phyloP scores from a whole-genome alignment of 2,888 invertebrate genomes.

The Chrysotoxum bicinctum region DNA sequence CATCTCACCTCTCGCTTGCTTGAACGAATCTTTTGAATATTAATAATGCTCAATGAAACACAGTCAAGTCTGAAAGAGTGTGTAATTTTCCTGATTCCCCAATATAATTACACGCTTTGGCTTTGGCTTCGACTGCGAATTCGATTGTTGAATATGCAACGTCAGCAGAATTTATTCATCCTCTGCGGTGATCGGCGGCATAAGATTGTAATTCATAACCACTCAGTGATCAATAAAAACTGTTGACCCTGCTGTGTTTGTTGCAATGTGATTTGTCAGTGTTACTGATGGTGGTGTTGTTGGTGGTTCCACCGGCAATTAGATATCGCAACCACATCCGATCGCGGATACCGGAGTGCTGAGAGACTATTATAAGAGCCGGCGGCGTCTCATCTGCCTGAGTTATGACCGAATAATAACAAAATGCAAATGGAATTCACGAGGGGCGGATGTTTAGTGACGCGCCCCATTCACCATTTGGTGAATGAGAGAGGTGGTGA shows the following conservation, averaged over 20 bases:
- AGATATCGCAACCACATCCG: constrained; percentile 34
- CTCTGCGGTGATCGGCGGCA: constrained; percentile 1
- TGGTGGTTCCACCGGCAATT: constrained; percentile 43
- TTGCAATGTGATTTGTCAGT: constrained; percentile 65
- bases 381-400: constrained; percentile 68
- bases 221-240: constrained; percentile 70
- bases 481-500: background rate
- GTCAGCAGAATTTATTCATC: constrained; percentile 35
- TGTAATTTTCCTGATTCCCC: constrained; percentile 58
- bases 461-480: constrained; percentile 63
- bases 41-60: constrained; percentile 71
- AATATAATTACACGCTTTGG: constrained; percentile 52
- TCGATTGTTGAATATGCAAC: background rate
- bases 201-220: constrained; percentile 59
- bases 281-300: background rate
- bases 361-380: constrained; percentile 53
- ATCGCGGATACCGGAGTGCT: constrained; percentile 51
- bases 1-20: constrained; percentile 20
- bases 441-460: constrained; percentile 68
- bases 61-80: constrained; percentile 51
- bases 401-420: constrained; percentile 66
- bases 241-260: constrained; percentile 58
- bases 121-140: background rate
- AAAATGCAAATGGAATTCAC: constrained; percentile 71
- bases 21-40: constrained; percentile 58